Base-by-base conservation (phyloP, 2,113 vertebrate genomes). In the Pterocles orientalis region DNA sequence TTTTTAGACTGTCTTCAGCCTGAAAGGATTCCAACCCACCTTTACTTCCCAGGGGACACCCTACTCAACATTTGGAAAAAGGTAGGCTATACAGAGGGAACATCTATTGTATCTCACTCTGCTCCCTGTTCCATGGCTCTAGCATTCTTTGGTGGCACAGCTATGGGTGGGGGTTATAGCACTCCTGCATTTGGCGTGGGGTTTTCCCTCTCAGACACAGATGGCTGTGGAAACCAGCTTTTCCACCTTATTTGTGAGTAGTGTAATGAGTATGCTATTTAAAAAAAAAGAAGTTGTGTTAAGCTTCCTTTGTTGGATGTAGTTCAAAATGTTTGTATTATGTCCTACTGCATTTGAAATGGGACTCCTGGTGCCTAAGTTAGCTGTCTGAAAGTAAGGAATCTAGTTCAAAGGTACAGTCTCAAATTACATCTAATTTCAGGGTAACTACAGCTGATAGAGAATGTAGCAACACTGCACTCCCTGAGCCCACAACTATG, bases 361-460 rank as follows among this genome's bases (percentile, higher is more conserved):
- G 25, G 29, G 19, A 36, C 66, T 75, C 5, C 0, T 53, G 60
- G 43, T 94, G 69, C 80, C 45, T 10, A 36, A 88, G 36, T 86
- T 73, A 88, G 60, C 86, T 68, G 11, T 53, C 77, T 82, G 29
- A 94, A 94, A 94, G 80, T 64, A 78, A 95, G 56, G 64, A 58
- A 3, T 45, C 41, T 36, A 79, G 60, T 92, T 75, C 45, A 91
- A 92, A 88, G 65, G 43, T 79, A 18, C 24, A 64, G 56, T 92
- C 28, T 96, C 88, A 91, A 70, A 86, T 64, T 70, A 53, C 77
- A 45, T 94, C 91, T 95, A 91, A 95, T 91, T 94, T 95, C 50
- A 66, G 82, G 48, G 39, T 83, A 88, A 88, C 72, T 94, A 41
- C 83, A 92, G 69, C 80, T 84, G 94, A 88, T 86, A 60, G 45